Evolutionary conservation across 2,797 vertebrate species (phyloP).

Genomic region (Leuciscus waleckii): DNA sequence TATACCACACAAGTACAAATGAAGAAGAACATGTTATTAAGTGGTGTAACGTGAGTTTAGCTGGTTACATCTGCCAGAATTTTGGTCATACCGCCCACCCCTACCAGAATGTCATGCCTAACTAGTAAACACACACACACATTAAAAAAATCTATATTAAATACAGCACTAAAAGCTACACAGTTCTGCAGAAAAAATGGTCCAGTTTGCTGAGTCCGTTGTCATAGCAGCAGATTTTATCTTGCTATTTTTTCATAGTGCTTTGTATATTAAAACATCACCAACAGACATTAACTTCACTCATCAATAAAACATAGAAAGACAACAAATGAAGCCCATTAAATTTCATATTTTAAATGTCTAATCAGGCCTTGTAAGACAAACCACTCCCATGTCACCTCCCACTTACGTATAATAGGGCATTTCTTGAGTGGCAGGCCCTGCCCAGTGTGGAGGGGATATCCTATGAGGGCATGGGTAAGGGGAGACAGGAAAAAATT

Average conservation of each 20-base stretch:
- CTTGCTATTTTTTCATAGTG: neutral
- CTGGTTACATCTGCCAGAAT: neutral
- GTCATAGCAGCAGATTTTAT: neutral
- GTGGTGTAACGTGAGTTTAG: neutral
- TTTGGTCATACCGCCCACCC: neutral
- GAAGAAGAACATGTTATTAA: neutral
- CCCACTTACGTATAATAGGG: constrained; percentile 82
- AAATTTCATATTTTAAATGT: constrained; percentile 1
- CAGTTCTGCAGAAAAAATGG: neutral
- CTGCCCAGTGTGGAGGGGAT: constrained; percentile 78
- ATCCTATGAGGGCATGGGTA: constrained; percentile 74
- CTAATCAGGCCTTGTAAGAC: constrained; percentile 17
- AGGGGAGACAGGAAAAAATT: constrained; percentile 65
- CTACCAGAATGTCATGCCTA: neutral
- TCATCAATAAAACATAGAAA: constrained; percentile 13
- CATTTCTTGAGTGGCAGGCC: constrained; percentile 74
- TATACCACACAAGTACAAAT: neutral
- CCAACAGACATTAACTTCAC: neutral
- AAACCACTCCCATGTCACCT: constrained; percentile 51
- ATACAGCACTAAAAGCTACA: neutral
- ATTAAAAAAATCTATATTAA: neutral
- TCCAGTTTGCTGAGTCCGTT: neutral
- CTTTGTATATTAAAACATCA: constrained; percentile 9
- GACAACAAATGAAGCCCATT: neutral
- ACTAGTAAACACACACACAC: neutral